A percentile compares a stretch with the other conserved stretches of the same genome.
Conservation (phyloP, 2,888 invertebrate genomes). For the Tipula lateralis region DNA sequence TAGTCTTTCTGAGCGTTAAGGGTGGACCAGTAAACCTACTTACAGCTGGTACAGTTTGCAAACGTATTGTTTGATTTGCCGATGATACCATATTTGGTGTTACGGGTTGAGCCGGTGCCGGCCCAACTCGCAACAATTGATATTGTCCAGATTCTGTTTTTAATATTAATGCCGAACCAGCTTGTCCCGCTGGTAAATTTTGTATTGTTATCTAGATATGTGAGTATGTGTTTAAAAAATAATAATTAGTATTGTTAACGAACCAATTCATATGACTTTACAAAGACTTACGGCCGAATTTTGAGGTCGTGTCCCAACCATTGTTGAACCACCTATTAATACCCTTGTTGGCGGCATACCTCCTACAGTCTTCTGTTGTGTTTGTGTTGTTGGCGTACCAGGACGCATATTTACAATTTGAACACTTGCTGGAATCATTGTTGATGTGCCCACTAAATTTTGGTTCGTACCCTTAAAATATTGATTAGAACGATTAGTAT, state of each 20-base stretch:
- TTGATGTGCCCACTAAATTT: slow-evolving; percentile 57
- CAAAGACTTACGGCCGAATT: slow-evolving; percentile 58
- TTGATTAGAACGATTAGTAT: background rate
- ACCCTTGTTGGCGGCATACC: slow-evolving; percentile 75
- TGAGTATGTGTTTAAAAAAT: background rate
- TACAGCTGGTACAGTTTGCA: slow-evolving; percentile 83
- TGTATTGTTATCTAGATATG: slow-evolving; percentile 79
- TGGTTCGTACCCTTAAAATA: slow-evolving; percentile 37
- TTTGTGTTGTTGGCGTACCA: slow-evolving; percentile 59
- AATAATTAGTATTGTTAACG: background rate
- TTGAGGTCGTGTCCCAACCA: slow-evolving; percentile 75
- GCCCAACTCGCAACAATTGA: slow-evolving; percentile 85
- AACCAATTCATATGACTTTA: background rate
- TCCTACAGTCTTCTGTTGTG: slow-evolving; percentile 70
- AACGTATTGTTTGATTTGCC: slow-evolving; percentile 69
- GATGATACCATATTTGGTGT: slow-evolving; percentile 53
- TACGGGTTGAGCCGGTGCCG: slow-evolving; percentile 61
- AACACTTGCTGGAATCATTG: slow-evolving; percentile 69
- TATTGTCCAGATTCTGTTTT: slow-evolving; percentile 97
- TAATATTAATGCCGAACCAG: slow-evolving; percentile 80
- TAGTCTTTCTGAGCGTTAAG: slow-evolving; percentile 58
- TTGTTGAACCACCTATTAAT: slow-evolving; percentile 75
- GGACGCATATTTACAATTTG: slow-evolving; percentile 82
- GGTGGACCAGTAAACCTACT: slow-evolving; percentile 67
- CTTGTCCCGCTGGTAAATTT: slow-evolving; percentile 80